phyloP scores from a whole-genome alignment of 1,140 invertebrate species.

The Ostrea edulis region DNA sequence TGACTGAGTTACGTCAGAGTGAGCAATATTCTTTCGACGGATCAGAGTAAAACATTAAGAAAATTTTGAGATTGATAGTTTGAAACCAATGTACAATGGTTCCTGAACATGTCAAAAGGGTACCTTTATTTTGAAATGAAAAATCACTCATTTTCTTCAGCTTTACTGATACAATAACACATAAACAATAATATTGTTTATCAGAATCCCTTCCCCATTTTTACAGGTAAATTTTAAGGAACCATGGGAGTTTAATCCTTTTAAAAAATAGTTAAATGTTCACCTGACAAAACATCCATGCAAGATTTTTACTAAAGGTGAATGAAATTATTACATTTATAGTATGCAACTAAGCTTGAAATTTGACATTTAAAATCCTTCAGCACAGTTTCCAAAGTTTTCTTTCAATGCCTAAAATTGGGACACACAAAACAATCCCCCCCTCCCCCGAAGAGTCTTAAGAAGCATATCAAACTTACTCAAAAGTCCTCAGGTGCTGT shows the following conservation, averaged over 20 bases:
- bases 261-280: too few relatives aligned
- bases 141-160: too few relatives aligned
- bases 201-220: too few relatives aligned
- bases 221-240: too few relatives aligned
- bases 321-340: neutral
- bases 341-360: neutral
- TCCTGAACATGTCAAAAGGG: neutral
- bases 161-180: too few relatives aligned
- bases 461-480: constrained; percentile 64
- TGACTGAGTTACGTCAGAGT: constrained; percentile 9
- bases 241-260: too few relatives aligned
- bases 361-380: neutral
- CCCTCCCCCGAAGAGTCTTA: neutral
- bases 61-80: neutral
- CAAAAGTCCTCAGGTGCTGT: constrained; percentile 65
- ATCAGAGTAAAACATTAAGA: too few relatives aligned
- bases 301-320: neutral
- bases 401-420: neutral
- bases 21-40: neutral
- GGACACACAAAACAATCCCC: too few relatives aligned
- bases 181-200: too few relatives aligned
- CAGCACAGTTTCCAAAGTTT: too few relatives aligned
- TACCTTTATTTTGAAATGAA: neutral
- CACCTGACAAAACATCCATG: neutral
- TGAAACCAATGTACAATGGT: neutral